Percentiles rank a stretch among this genome's conserved stretches.
phyloP scores from a whole-genome alignment of 37 sponge, comb jelly and placozoan species.

The Eunapius fragilis region DNA sequence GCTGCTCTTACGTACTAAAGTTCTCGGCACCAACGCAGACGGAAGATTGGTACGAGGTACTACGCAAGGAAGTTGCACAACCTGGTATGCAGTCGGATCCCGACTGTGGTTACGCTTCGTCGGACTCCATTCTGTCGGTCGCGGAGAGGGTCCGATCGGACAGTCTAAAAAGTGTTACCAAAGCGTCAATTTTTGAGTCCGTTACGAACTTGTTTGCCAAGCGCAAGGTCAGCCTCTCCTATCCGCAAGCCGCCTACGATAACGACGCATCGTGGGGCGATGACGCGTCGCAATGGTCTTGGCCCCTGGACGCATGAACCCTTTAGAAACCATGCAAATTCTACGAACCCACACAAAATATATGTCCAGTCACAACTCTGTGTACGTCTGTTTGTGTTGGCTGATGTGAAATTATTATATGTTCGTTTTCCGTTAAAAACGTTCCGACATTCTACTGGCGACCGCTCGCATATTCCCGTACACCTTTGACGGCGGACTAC shows the following conservation, averaged over 20 bases:
- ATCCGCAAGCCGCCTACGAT: background rate
- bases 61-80: slow-evolving; percentile 52
- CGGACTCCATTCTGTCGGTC: slow-evolving; percentile 31
- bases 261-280: slow-evolving; percentile 7
- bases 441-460: slow-evolving; percentile 83
- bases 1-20: slow-evolving; percentile 66
- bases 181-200: background rate
- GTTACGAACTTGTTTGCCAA: background rate
- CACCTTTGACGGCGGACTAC: slow-evolving; percentile 97
- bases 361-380: background rate
- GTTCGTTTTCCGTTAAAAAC: slow-evolving; percentile 29
- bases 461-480: slow-evolving; percentile 94
- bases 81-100: slow-evolving; percentile 13
- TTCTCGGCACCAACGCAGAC: slow-evolving; percentile 7
- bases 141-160: background rate
- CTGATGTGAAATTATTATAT: background rate
- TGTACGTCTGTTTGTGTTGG: background rate
- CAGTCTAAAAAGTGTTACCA: background rate
- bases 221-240: slow-evolving; percentile 5
- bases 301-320: slow-evolving; percentile 41
- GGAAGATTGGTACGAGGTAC: slow-evolving; percentile 62
- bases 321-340: background rate
- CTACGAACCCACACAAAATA: background rate
- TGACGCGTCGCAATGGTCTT: slow-evolving; percentile 59
- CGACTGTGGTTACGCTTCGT: slow-evolving; percentile 10